A percentile compares a stretch with the other conserved stretches of the same genome.
These are phyloP conservation scores for Coregonus suidteri DNA, from an alignment of 2,797 vertebrate genomes.

Conservation along the genomic window DNA sequence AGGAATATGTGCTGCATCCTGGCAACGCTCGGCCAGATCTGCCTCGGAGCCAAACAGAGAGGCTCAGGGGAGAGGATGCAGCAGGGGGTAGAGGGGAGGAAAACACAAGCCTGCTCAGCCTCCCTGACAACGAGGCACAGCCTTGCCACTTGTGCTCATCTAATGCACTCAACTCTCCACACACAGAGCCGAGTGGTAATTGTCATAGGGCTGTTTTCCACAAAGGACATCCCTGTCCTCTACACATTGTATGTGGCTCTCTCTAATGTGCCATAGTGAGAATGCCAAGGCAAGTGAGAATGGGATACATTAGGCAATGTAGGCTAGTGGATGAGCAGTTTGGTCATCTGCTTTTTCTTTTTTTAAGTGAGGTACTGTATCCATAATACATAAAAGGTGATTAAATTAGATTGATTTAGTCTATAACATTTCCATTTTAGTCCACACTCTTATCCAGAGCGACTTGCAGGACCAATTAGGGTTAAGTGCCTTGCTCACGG, in stretches of 20 bases:
- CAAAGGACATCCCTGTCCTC: too few relatives aligned
- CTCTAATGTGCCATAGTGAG: not conserved
- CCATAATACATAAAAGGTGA: too few relatives aligned
- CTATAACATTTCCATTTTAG: too few relatives aligned
- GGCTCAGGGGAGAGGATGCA: not conserved
- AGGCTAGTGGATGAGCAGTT: not conserved
- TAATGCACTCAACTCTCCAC: not conserved
- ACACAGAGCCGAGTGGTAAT: too few relatives aligned
- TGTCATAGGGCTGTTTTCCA: too few relatives aligned
- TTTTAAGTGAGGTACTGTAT: too few relatives aligned
- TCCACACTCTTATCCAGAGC: too few relatives aligned
- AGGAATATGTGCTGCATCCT: slow-evolving; percentile 64
- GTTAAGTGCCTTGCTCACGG: too few relatives aligned
- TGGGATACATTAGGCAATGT: not conserved
- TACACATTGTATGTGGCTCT: not conserved
- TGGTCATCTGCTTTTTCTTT: not conserved
- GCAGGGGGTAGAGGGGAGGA: not conserved
- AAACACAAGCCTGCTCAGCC: not conserved
- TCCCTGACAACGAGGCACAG: not conserved
- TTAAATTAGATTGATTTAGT: too few relatives aligned
- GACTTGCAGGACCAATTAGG: too few relatives aligned
- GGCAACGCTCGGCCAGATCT: slow-evolving; percentile 61
- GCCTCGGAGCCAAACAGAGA: slow-evolving; percentile 26
- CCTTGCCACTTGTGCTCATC: not conserved
- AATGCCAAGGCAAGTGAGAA: not conserved